These are phyloP conservation scores for Nesometra sesokonis DNA, from an alignment of 35 echinoderm and acorn worm species.

Conservation along the genomic window DNA sequence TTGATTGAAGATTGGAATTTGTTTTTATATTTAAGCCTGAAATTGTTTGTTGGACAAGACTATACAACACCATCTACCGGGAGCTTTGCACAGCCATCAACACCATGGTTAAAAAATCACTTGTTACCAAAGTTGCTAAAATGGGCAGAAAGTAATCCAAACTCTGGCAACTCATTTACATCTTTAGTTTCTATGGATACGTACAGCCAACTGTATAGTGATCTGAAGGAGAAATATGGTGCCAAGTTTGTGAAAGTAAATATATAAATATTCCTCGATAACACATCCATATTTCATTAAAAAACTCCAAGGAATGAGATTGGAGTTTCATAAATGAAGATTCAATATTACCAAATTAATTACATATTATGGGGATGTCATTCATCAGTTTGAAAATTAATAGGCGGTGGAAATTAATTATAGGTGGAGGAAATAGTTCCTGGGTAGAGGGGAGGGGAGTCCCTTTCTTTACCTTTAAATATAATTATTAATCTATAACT, in stretches of 20 bases:
- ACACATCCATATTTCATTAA: no score
- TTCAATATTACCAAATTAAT: no score
- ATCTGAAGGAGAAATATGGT: conserved; percentile 87
- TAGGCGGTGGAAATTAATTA: no score
- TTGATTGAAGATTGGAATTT: no score
- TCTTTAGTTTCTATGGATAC: conserved; percentile 65
- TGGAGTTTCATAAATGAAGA: no score
- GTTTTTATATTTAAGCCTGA: neutral
- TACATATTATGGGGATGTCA: no score
- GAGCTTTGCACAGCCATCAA: conserved; percentile 28
- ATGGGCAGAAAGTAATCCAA: conserved; percentile 57
- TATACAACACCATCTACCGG: neutral
- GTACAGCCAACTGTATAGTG: conserved; percentile 51
- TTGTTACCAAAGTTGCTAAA: conserved; percentile 53
- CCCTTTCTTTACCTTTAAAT: no score
- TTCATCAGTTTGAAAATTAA: no score
- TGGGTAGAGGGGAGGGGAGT: no score
- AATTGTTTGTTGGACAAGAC: neutral
- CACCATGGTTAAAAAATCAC: conserved; percentile 38
- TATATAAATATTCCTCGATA: neutral
- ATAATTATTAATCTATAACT: no score
- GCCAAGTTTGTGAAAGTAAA: conserved; percentile 59
- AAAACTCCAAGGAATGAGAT: no score
- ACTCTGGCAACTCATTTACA: neutral
- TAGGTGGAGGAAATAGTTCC: no score